Conservation (phyloP, 35 echinoderm and acorn worm species). For the Heliocidaris erythrogramma region DNA sequence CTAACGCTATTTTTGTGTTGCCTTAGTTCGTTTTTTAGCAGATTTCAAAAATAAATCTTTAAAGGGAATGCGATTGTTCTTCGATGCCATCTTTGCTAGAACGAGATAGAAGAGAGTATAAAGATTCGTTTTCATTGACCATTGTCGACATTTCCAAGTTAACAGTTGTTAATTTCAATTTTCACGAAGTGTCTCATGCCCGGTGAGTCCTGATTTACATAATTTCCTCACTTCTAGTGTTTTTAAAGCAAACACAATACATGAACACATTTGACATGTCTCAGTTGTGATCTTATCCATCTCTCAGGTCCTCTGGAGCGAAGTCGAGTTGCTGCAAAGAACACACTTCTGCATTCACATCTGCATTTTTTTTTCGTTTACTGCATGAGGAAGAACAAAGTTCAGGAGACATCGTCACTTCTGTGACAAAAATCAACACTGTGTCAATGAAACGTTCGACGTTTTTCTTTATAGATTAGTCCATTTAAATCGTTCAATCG, state of each 20-base stretch:
- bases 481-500: neutral
- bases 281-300: neutral
- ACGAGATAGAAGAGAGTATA: neutral
- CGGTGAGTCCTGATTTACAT: neutral
- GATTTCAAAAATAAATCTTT: neutral
- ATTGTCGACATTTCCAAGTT: constrained; percentile 32
- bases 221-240: neutral
- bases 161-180: constrained; percentile 32
- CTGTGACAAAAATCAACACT: constrained; percentile 32
- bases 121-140: neutral
- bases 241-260: neutral
- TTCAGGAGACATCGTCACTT: constrained; percentile 29
- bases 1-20: too few species aligned
- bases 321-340: neutral
- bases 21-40: too few species aligned
- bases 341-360: constrained; percentile 8
- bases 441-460: constrained; percentile 42
- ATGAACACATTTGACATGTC: neutral
- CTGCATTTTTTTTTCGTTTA: neutral
- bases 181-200: constrained; percentile 33
- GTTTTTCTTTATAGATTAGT: neutral
- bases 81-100: neutral
- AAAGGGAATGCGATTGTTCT: neutral
- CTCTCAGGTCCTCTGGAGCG: neutral
- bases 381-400: neutral